Evolutionary conservation across 2,113 vertebrate genomes (phyloP), one percentile per base, ranked within the genome.

Genomic region (Oryzias woworae): DNA sequence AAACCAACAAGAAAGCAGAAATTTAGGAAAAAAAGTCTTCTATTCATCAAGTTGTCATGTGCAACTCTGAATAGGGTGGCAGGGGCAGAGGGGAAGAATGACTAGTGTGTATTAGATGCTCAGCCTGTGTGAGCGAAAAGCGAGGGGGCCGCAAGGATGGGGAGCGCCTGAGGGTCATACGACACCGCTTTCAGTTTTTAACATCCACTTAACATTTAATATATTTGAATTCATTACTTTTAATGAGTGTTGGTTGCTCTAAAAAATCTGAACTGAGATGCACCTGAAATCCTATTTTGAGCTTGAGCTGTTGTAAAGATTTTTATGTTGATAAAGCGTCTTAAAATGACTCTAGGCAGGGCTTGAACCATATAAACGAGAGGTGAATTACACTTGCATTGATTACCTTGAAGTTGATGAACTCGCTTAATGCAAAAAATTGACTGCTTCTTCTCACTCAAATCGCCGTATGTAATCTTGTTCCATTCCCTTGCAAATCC

Each of bases 331-430:
- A 42, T 58, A 56, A 58, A 31, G 14, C 45, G 22, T 42, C 12
- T 48, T 68, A 18, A 58, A 80, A 55, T 53, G 24, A 70, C 58
- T 61, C 48, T 14, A 61, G n/a, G 22, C 12, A 31, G 36, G 51
- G 53, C 20, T n/a, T 65, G 48, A 68, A 63, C 41, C 47, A 49
- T 26, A 66, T 17, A 24, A 31, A 36, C n/a, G 0, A 47, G 46
- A 71, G 22, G 24, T 28, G 6, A 12, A 65, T 20, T 45, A 16
- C 7, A 12, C 14, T 48, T 18, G 20, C 47, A 48, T 48, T 43
- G 53, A 73, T 66, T 64, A 57, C 64, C 14, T 60, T 5, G 24
- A 8, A 45, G 62, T 49, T 70, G 52, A 61, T 72, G 41, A 31
- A 28, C 20, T 53, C 31, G 6, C 28, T 65, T 59, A 23, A 13